A percentile compares a stretch with the other conserved stretches of the same genome.
Evolutionary conservation across 2,113 vertebrate species (phyloP).

Genomic region (Dicrurus megarhynchus): DNA sequence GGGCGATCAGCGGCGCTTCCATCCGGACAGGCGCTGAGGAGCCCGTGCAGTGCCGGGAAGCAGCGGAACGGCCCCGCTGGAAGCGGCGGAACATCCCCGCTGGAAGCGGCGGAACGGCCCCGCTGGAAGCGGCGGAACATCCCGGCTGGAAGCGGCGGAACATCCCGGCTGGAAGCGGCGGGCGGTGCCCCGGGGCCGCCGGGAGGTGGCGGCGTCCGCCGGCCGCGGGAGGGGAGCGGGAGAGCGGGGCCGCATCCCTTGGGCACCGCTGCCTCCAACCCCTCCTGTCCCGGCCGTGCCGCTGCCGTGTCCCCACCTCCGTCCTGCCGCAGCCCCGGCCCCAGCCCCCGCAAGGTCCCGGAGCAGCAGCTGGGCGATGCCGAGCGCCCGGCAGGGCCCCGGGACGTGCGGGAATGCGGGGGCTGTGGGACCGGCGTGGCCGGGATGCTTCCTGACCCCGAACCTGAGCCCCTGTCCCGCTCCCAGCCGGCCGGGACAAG

Average conservation of each 20-base stretch:
- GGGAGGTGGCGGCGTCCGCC: constrained; percentile 36
- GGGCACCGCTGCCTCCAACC: background rate
- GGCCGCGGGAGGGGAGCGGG: background rate
- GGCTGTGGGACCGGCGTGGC: background rate
- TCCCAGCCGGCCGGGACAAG: background rate
- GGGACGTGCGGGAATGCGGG: background rate
- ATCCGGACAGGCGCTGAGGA: background rate
- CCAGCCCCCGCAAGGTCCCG: background rate
- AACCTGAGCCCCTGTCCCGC: background rate
- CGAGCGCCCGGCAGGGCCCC: background rate
- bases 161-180: background rate
- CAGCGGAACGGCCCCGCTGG: too few species aligned
- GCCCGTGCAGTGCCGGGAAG: background rate
- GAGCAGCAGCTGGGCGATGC: background rate
- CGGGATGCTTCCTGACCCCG: background rate
- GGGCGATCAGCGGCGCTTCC: background rate
- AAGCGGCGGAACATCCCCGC: background rate
- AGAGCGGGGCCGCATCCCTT: background rate
- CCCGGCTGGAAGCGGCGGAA: background rate
- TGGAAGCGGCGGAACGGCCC: background rate
- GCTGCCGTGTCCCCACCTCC: background rate
- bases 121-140: background rate
- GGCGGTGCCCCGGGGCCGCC: background rate
- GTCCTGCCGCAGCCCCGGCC: background rate
- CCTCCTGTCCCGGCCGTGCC: background rate